phyloP scores from a whole-genome alignment of 2,888 invertebrate genomes.

The Pardosa pseudoannulata region DNA sequence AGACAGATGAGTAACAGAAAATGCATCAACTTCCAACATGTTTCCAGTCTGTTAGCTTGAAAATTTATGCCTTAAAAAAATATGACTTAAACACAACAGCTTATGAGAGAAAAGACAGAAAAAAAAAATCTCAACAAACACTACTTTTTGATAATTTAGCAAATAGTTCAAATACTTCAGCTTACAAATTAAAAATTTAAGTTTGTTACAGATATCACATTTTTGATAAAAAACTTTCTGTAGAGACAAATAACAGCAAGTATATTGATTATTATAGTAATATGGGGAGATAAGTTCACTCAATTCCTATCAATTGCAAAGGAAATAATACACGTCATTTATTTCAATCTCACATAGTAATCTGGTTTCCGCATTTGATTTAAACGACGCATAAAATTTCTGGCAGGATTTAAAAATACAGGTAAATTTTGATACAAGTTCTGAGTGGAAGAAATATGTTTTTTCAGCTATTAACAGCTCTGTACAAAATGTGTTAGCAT shows the following conservation, averaged over 20 bases:
- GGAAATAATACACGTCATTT: neutral
- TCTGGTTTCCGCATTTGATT: neutral
- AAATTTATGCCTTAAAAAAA: neutral
- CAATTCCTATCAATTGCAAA: neutral
- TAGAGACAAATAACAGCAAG: neutral
- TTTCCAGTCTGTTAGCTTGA: neutral
- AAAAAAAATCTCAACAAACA: neutral
- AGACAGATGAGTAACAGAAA: too few species aligned
- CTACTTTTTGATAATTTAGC: neutral
- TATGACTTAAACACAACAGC: neutral
- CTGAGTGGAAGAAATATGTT: neutral
- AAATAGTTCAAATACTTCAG: neutral
- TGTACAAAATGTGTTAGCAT: too few species aligned
- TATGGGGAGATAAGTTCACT: neutral
- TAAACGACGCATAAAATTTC: slow-evolving; percentile 5
- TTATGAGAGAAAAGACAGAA: too few species aligned
- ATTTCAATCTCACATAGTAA: neutral
- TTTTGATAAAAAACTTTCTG: neutral
- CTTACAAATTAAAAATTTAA: neutral
- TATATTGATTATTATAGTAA: neutral
- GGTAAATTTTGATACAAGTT: neutral
- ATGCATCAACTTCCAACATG: neutral
- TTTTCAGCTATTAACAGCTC: too few species aligned
- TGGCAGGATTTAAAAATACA: slow-evolving; percentile 20
- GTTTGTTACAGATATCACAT: neutral